Percentiles rank a stretch among this genome's conserved stretches.
phyloP scores from a whole-genome alignment of 2,797 vertebrate species.

The Rousettus madagascariensis region DNA sequence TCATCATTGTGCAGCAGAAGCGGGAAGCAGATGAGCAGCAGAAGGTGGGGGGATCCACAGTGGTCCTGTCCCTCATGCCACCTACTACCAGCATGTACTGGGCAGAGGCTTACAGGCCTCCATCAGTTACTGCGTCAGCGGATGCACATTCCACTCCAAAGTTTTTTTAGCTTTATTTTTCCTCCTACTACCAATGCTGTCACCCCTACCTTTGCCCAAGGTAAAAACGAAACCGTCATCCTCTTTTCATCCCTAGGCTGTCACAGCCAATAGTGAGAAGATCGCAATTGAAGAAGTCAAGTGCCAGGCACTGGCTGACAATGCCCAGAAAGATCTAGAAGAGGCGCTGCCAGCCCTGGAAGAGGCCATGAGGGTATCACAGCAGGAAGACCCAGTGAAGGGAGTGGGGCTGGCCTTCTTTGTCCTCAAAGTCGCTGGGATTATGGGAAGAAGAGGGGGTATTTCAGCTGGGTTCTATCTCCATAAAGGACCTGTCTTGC shows the following conservation, averaged over 20 bases:
- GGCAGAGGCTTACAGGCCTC: background rate
- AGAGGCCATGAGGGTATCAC: constrained; percentile 91
- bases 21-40: constrained; percentile 91
- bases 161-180: background rate
- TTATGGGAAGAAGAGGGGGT: background rate
- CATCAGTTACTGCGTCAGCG: background rate
- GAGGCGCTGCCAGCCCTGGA: constrained; percentile 92
- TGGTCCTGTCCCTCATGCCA: rapidly evolving
- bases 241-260: constrained; percentile 81
- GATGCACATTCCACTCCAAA: rapidly evolving
- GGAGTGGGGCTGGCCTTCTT: background rate
- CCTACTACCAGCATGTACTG: rapidly evolving
- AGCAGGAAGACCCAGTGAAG: background rate
- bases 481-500: background rate
- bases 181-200: background rate
- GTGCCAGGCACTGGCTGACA: constrained; percentile 91
- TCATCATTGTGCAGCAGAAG: constrained; percentile 91
- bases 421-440: background rate
- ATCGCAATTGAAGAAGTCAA: constrained; percentile 90
- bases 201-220: background rate
- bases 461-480: background rate
- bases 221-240: background rate
- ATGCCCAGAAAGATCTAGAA: constrained; percentile 92
- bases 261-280: constrained; percentile 91
- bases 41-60: constrained; percentile 80